Percentiles rank a stretch among this genome's conserved stretches.
Conservation (phyloP, 2,888 invertebrate genomes). For the Eucera pruinosa region DNA sequence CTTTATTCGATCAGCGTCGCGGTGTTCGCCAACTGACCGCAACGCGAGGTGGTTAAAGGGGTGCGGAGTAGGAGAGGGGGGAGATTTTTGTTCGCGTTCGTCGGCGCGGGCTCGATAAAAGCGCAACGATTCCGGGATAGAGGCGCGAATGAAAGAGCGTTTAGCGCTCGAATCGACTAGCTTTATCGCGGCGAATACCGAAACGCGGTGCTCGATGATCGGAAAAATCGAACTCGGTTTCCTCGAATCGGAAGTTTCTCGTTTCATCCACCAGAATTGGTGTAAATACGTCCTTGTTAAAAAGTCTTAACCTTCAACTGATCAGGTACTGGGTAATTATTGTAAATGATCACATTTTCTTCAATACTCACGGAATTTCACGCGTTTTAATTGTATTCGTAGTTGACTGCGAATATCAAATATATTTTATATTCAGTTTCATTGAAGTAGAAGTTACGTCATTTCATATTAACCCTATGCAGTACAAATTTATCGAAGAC, state of each 20-base stretch:
- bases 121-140: conserved; percentile 10
- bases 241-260: conserved; percentile 16
- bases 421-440: no score
- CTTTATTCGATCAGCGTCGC: conserved; percentile 45
- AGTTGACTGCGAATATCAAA: no score
- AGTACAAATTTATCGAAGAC: no score
- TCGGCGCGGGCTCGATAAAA: conserved; percentile 27
- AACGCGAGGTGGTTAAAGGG: not conserved
- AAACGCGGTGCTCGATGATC: conserved; percentile 18
- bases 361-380: no score
- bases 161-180: conserved; percentile 24
- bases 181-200: conserved; percentile 7
- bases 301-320: no score
- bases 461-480: no score
- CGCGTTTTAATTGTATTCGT: no score
- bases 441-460: no score
- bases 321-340: no score
- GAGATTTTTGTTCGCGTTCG: conserved; percentile 29
- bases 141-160: conserved; percentile 31
- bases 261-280: not conserved
- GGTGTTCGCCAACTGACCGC: conserved; percentile 33
- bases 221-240: conserved; percentile 25
- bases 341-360: no score
- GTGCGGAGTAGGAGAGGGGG: not conserved
- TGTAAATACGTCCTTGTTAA: no score